A percentile compares a stretch with the other conserved stretches of the same genome.
These are phyloP conservation scores for Pseudomugil tenellus DNA, from an alignment of 2,797 vertebrate genomes.

Conservation along the genomic window DNA sequence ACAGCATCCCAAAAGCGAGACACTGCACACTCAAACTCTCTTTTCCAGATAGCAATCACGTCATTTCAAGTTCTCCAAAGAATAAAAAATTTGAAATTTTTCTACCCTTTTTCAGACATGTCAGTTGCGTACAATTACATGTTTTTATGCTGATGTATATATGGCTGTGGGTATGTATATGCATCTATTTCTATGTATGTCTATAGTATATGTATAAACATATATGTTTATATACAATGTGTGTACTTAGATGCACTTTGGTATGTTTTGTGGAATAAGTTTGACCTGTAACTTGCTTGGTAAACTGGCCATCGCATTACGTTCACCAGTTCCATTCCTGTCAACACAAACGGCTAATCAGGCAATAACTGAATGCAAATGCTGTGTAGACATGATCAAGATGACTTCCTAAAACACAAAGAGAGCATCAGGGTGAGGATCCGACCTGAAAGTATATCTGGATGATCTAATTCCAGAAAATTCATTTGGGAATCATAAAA, in stretches of 20 bases:
- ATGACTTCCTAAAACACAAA: too few species aligned
- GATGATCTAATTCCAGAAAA: neutral
- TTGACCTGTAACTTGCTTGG: neutral
- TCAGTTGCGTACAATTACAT: too few species aligned
- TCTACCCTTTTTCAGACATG: too few species aligned
- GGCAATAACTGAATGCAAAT: neutral
- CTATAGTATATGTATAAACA: too few species aligned
- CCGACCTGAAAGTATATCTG: neutral
- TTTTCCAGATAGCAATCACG: neutral
- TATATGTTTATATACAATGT: too few species aligned
- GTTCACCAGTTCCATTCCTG: neutral
- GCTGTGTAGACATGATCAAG: too few species aligned
- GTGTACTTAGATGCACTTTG: too few species aligned
- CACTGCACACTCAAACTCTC: neutral
- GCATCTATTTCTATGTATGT: too few species aligned
- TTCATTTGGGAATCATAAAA: neutral
- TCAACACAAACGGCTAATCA: neutral
- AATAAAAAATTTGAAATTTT: too few species aligned
- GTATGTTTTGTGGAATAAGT: too few species aligned
- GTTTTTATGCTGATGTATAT: too few species aligned
- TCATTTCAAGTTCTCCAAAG: neutral
- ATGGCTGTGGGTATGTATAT: too few species aligned
- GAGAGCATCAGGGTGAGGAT: neutral
- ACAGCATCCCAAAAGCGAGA: conserved; percentile 3
- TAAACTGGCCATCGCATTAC: neutral